phyloP scores from a whole-genome alignment of 2,888 invertebrate genomes.

The Trilocha varians region DNA sequence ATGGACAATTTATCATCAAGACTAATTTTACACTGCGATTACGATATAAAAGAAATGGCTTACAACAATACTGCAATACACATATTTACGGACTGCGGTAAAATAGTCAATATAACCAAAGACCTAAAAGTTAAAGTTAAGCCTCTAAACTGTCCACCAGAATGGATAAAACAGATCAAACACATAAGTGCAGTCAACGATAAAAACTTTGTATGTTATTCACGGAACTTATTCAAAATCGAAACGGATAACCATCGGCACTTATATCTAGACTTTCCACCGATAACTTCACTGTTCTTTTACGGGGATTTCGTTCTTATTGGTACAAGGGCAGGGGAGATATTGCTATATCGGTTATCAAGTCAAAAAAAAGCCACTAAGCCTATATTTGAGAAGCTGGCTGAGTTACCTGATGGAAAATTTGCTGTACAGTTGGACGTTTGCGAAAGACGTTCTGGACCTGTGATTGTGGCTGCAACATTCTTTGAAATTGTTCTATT shows the following conservation, averaged over 20 bases:
- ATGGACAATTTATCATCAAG: slow-evolving; percentile 28
- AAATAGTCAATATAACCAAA: slow-evolving; percentile 34
- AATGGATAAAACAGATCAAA: slow-evolving; percentile 50
- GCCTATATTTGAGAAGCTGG: slow-evolving; percentile 43
- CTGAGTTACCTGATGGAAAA: slow-evolving; percentile 40
- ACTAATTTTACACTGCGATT: slow-evolving; percentile 35
- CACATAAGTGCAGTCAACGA: slow-evolving; percentile 41
- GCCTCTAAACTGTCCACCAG: slow-evolving; percentile 35
- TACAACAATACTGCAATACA: slow-evolving; percentile 27
- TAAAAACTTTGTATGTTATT: slow-evolving; percentile 51
- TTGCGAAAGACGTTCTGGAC: slow-evolving; percentile 45
- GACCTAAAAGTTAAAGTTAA: slow-evolving; percentile 22
- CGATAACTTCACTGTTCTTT: slow-evolving; percentile 51
- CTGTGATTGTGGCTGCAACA: slow-evolving; percentile 44
- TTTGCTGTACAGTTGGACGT: slow-evolving; percentile 52
- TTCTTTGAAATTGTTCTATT: slow-evolving; percentile 43
- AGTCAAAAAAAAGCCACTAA: slow-evolving; percentile 33
- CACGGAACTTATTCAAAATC: slow-evolving; percentile 49
- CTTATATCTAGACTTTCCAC: slow-evolving; percentile 52
- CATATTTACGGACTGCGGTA: slow-evolving; percentile 49
- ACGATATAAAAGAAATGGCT: slow-evolving; percentile 45
- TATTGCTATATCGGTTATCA: slow-evolving; percentile 45
- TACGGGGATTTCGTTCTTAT: slow-evolving; percentile 50
- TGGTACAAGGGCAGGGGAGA: slow-evolving; percentile 41
- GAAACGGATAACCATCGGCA: slow-evolving; percentile 45